phyloP scores from a whole-genome alignment of 2,113 vertebrate genomes.

The Gnathonemus echidnorhynchus region DNA sequence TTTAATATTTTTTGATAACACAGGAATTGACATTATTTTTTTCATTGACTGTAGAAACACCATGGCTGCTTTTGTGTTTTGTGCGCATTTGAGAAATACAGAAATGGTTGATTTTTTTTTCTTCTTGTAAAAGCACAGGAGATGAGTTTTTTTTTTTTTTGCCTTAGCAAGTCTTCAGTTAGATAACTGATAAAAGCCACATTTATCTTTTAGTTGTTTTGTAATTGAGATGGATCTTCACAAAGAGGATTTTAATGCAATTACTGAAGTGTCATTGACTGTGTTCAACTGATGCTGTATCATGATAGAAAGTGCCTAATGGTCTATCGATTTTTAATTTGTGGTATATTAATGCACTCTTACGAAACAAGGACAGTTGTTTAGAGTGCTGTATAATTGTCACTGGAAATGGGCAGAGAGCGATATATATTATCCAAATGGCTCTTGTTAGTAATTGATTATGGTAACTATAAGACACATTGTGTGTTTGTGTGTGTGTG shows the following conservation, averaged over 20 bases:
- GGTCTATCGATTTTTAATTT: constrained; percentile 21
- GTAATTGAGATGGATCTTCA: constrained; percentile 15
- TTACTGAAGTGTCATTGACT: constrained; percentile 12
- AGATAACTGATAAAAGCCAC: constrained; percentile 4
- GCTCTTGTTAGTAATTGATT: not conserved
- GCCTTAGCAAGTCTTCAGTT: not conserved
- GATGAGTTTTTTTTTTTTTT: not conserved
- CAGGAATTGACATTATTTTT: not conserved
- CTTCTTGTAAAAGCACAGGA: not conserved
- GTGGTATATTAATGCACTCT: not conserved
- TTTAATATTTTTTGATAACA: not conserved
- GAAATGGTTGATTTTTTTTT: not conserved
- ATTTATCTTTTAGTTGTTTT: constrained; percentile 7
- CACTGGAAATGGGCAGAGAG: not conserved
- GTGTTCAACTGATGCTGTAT: constrained; percentile 13
- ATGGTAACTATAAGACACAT: not conserved
- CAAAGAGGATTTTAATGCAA: not conserved
- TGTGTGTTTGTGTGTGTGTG: too few species aligned
- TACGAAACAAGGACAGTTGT: constrained; percentile 14
- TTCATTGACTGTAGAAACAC: not conserved
- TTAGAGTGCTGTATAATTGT: not conserved
- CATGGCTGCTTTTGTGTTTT: not conserved
- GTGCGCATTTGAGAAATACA: not conserved
- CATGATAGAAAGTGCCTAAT: constrained; percentile 16
- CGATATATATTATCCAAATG: not conserved